Conservation (phyloP, 2,797 vertebrate genomes). For the Enteromius trimaculatus region DNA sequence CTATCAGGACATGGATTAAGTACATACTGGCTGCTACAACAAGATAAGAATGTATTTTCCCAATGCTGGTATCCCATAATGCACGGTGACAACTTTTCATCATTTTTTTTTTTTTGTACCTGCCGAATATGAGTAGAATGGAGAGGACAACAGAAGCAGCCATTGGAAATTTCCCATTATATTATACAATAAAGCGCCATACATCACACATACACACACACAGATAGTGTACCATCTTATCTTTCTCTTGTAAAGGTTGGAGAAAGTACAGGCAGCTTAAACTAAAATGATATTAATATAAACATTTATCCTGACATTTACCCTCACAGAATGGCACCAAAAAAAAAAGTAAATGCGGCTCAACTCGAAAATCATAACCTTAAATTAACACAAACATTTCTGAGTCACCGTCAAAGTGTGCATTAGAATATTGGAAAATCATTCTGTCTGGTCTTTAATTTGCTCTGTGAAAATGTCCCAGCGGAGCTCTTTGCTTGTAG, state of each 20-base stretch:
- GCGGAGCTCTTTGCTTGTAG: conserved; percentile 51
- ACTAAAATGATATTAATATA: conserved; percentile 14
- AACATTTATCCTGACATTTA: conserved; percentile 21
- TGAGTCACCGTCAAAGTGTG: neutral
- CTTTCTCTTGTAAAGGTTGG: conserved; percentile 7
- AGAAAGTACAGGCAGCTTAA: neutral
- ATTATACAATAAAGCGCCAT: conserved; percentile 6
- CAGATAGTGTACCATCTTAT: neutral
- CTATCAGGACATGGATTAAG: conserved; percentile 71
- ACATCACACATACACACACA: neutral
- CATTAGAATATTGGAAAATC: conserved; percentile 57
- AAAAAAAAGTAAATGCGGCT: neutral
- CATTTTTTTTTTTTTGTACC: conserved; percentile 49
- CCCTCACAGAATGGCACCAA: neutral
- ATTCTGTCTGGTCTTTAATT: conserved; percentile 63
- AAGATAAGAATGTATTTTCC: conserved; percentile 74
- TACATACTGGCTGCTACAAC: conserved; percentile 69
- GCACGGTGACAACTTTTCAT: conserved; percentile 63
- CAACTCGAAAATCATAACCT: neutral
- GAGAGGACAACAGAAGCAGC: conserved; percentile 44
- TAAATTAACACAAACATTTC: conserved; percentile 2
- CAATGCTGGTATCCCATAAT: conserved; percentile 69
- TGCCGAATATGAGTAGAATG: conserved; percentile 45
- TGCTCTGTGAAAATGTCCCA: conserved; percentile 45
- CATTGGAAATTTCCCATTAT: conserved; percentile 55